Conservation (phyloP, 2,113 vertebrate genomes). For the Malurus alboscapulatus region DNA sequence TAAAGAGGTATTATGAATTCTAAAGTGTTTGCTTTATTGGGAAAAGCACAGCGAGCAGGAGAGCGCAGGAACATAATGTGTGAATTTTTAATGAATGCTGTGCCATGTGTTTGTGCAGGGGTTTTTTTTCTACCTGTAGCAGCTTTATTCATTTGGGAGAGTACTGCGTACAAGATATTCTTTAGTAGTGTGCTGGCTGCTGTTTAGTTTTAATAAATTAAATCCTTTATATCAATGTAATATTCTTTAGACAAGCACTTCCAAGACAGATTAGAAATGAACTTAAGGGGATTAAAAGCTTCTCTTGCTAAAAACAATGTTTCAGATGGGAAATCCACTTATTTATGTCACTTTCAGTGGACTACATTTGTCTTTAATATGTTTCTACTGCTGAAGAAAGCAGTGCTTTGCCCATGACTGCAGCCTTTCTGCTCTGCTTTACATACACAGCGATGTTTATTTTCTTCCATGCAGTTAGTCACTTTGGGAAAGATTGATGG, state of each 20-base stretch:
- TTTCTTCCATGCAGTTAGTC: conserved; percentile 60
- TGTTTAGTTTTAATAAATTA: conserved; percentile 78
- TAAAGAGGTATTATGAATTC: conserved; percentile 70
- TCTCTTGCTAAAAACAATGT: conserved; percentile 81
- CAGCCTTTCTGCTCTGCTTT: conserved; percentile 48
- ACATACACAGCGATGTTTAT: conserved; percentile 43
- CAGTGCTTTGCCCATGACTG: conserved; percentile 17
- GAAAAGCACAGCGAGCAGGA: conserved; percentile 37
- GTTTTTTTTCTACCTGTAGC: conserved; percentile 56
- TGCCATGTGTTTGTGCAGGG: conserved; percentile 15
- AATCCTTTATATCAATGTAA: conserved; percentile 79
- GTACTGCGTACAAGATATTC: conserved; percentile 50
- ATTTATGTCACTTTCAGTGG: conserved; percentile 80
- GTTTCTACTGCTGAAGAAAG: conserved; percentile 57
- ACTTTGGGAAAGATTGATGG: conserved; percentile 70
- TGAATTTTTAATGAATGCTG: conserved; percentile 69
- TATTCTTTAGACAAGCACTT: conserved; percentile 79
- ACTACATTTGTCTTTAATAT: conserved; percentile 73
- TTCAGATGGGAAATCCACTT: conserved; percentile 81
- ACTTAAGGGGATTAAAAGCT: conserved; percentile 84
- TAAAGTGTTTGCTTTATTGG: conserved; percentile 69
- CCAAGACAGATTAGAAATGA: conserved; percentile 80
- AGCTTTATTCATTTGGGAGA: conserved; percentile 69
- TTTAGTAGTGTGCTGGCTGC: conserved; percentile 58
- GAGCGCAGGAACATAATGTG: conserved; percentile 38